phyloP scores from a whole-genome alignment of 2,888 invertebrate species.

The Monoplex corrugatus region DNA sequence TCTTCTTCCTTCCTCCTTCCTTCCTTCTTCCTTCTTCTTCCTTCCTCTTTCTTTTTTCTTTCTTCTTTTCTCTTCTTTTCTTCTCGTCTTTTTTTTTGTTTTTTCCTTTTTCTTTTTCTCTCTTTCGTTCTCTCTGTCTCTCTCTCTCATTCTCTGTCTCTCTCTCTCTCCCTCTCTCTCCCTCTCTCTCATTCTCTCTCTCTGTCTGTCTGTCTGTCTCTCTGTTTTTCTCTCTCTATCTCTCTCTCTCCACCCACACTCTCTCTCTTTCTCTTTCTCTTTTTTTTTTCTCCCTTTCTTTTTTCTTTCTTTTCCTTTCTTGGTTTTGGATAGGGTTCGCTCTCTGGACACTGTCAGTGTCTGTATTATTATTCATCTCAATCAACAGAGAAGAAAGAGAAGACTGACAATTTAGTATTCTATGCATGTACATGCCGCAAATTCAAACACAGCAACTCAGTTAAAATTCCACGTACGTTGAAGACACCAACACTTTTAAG shows the following conservation, averaged over 20 bases:
- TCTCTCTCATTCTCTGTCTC: not conserved
- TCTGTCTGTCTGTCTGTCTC: not conserved
- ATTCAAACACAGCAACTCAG: too few relatives aligned
- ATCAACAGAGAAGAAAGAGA: too few relatives aligned
- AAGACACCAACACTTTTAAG: too few relatives aligned
- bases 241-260: not conserved
- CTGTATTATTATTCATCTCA: too few relatives aligned
- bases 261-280: not conserved
- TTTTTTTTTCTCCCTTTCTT: not conserved
- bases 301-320: too few relatives aligned
- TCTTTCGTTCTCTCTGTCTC: not conserved
- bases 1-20: not conserved
- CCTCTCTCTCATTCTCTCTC: not conserved
- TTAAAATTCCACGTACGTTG: too few relatives aligned
- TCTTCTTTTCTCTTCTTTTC: not conserved
- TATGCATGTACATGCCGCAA: too few relatives aligned
- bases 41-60: not conserved
- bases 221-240: not conserved
- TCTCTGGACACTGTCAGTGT: too few relatives aligned
- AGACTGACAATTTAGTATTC: too few relatives aligned
- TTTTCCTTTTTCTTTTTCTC: not conserved
- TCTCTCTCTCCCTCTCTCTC: not conserved
- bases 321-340: too few relatives aligned
- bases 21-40: not conserved
- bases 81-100: not conserved